Evolutionary conservation across 2,888 invertebrate genomes (phyloP).

Genomic region (Bedellia somnulentella): DNA sequence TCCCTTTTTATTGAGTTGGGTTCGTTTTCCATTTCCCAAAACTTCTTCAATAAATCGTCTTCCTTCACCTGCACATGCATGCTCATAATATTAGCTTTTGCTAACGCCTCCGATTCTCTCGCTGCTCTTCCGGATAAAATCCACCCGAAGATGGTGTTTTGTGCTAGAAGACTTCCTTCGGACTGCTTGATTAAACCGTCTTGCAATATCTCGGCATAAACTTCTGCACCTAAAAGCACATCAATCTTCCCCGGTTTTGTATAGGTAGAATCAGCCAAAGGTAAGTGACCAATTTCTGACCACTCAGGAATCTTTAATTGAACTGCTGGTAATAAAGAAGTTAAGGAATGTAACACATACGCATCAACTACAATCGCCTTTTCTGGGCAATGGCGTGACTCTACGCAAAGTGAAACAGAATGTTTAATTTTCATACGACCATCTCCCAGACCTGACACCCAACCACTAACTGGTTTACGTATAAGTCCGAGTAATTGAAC

Average conservation of each 20-base stretch:
- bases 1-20: constrained; percentile 9
- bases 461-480: not conserved
- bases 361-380: too few species aligned
- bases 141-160: too few species aligned
- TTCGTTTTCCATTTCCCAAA: constrained; percentile 13
- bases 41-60: constrained; percentile 11
- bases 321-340: not conserved
- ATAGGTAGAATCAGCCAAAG: constrained; percentile 13
- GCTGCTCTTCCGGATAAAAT: constrained; percentile 8
- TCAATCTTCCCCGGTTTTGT: constrained; percentile 11
- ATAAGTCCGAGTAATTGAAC: not conserved
- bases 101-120: too few species aligned
- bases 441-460: not conserved
- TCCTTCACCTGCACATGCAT: constrained; percentile 10
- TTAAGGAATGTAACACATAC: too few species aligned
- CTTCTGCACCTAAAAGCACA: constrained; percentile 11
- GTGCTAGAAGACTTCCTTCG: too few species aligned
- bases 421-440: not conserved
- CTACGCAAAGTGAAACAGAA: not conserved
- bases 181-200: too few species aligned
- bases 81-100: constrained; percentile 3
- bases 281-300: constrained; percentile 8
- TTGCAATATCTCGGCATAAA: too few species aligned
- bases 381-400: not conserved
- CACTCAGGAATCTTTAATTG: constrained; percentile 6